Percentiles rank a stretch among this genome's conserved stretches.
phyloP scores from a whole-genome alignment of 2,113 vertebrate species.

The Corythornis madagascariensis region DNA sequence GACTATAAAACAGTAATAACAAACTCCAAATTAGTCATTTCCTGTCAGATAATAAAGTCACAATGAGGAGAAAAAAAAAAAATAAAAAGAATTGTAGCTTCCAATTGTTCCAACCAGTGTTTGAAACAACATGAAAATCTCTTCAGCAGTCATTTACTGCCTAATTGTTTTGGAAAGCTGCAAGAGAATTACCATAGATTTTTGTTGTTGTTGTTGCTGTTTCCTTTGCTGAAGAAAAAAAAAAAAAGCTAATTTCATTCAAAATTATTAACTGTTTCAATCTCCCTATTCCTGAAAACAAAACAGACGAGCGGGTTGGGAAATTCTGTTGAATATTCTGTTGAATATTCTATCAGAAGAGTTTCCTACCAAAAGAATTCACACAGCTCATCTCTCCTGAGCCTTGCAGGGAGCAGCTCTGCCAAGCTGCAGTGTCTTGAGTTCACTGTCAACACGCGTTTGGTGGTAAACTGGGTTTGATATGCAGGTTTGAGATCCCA shows the following conservation, averaged over 20 bases:
- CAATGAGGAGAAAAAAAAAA: slow-evolving; percentile 37
- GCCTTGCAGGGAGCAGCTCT: background rate
- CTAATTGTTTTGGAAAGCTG: slow-evolving; percentile 60
- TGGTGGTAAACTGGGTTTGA: background rate
- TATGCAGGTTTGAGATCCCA: background rate
- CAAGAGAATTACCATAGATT: slow-evolving; percentile 1
- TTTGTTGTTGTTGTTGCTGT: background rate
- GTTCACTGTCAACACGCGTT: background rate
- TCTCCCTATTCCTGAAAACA: background rate
- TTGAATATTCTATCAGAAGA: background rate
- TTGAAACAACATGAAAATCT: slow-evolving; percentile 45
- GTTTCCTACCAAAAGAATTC: background rate
- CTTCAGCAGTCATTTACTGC: slow-evolving; percentile 48
- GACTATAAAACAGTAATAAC: slow-evolving; percentile 63
- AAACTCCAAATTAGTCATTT: slow-evolving; percentile 58
- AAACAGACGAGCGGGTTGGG: background rate
- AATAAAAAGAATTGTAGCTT: slow-evolving; percentile 16
- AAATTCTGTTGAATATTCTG: background rate
- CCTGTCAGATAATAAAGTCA: slow-evolving; percentile 54
- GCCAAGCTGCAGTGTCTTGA: background rate
- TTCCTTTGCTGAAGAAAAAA: background rate
- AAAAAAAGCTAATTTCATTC: background rate
- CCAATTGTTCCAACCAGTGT: slow-evolving; percentile 48
- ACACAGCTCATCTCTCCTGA: background rate
- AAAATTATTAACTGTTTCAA: slow-evolving; percentile 23